Base-by-base conservation (phyloP, 2,797 vertebrate genomes). In the Paramormyrops hopkinsi region DNA sequence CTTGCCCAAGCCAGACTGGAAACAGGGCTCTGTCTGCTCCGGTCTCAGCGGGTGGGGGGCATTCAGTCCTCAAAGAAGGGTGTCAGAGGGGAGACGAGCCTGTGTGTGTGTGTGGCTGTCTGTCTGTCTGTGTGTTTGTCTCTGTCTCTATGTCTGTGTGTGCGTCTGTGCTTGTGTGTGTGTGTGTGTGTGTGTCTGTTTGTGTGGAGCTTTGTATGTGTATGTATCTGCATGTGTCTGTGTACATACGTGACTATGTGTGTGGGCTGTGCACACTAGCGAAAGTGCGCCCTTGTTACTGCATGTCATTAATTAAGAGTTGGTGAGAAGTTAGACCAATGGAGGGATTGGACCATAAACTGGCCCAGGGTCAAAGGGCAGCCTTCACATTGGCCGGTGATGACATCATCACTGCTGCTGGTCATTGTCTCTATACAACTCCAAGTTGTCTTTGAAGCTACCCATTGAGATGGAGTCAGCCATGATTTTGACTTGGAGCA, bases 41-140 rank as follows among this genome's bases (percentile, higher is more conserved):
- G 89, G 91, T 92, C 91, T n/a, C 94, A 93, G 92, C 93, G 92
- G 94, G 94, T 33, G 93, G 94, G 86, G 90, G 92, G 90, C 91
- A 84, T 94, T 92, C 92, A 91, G 92, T 90, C 93, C 93, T 91
- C 92, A 93, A 88, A 89, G 92, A 89, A 89, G 90, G 90, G 89
- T 88, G 87, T 82, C 83, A 41, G 41, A 50, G 46, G 25, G 53
- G 69, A 86, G 56, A 48, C 25, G 12, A 48, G 83, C 29, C 33
- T 86, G n/a, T 76, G 79, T 44, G 25, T 89, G 22, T 54, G 65
- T 83, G 51, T 88, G 83, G 79, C 46, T 90, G 53, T 37, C 17
- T 65, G 51, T 33, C 22, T 62, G 41, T 48, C 62, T 86, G 53
- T 46, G 85, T 83, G 85, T 85, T 19, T 65, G 46, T 65, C 2